Conservation (phyloP, 92 coral and sea anemone species). For the Epizoanthus scotinus region DNA sequence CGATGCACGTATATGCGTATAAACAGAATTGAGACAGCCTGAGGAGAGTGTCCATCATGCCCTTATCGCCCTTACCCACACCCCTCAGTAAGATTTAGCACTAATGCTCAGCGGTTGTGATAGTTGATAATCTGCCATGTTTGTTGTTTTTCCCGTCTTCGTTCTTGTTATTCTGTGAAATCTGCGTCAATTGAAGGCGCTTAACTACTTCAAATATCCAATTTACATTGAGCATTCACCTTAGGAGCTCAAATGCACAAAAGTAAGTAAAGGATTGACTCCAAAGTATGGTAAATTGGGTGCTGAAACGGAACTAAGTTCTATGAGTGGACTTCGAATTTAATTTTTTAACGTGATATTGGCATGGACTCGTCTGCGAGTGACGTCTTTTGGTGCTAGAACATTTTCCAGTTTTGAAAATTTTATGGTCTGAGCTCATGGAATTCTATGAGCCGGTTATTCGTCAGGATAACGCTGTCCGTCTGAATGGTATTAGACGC, state of each 20-base stretch:
- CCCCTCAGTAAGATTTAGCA: not conserved
- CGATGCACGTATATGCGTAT: not conserved
- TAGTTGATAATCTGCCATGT: not conserved
- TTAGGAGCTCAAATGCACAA: not conserved
- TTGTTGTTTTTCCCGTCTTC: constrained; percentile 15
- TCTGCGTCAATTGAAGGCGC: not conserved
- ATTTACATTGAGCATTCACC: not conserved
- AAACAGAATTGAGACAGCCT: not conserved
- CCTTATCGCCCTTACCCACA: not conserved
- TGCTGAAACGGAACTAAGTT: not conserved
- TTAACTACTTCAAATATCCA: not conserved
- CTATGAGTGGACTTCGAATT: not conserved
- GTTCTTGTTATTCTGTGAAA: not conserved
- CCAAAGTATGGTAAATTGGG: not conserved
- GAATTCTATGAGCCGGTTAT: constrained; percentile 80
- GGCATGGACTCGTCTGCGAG: constrained; percentile 13
- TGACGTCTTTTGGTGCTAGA: constrained; percentile 3
- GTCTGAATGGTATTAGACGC: constrained; percentile 66
- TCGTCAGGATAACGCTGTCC: constrained; percentile 44
- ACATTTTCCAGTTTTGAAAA: not conserved
- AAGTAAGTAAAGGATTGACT: not conserved
- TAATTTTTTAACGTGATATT: not conserved
- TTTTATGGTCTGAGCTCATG: constrained; percentile 48
- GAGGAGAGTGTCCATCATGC: not conserved
- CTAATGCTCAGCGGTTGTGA: constrained; percentile 13